phyloP scores from a whole-genome alignment of 2,113 vertebrate species.

The Regulus satrapa region DNA sequence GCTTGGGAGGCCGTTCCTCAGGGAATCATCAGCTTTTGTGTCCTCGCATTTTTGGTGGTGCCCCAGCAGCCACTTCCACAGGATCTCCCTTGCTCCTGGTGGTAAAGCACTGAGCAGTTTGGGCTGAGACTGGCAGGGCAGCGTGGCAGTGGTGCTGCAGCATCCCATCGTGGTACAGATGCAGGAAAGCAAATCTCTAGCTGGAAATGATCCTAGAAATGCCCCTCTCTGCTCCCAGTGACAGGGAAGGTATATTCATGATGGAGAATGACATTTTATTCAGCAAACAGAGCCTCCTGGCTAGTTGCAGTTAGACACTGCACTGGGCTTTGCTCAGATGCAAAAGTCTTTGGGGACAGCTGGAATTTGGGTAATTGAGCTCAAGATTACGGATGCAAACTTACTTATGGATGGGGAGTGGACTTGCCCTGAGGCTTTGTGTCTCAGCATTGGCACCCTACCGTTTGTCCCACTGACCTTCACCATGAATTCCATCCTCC shows the following conservation, averaged over 20 bases:
- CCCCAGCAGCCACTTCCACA: not conserved
- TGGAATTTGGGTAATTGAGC: not conserved
- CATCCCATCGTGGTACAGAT: not conserved
- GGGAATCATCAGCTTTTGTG: not conserved
- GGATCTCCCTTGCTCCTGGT: not conserved
- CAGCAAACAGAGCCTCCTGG: not conserved
- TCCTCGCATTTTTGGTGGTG: not conserved
- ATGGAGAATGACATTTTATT: not conserved
- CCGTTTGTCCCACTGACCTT: not conserved
- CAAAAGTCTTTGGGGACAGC: not conserved
- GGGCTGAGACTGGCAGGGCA: not conserved
- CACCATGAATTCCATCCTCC: not conserved
- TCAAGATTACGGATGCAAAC: not conserved
- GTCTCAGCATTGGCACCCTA: not conserved
- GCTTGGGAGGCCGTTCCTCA: not conserved
- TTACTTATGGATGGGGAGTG: not conserved
- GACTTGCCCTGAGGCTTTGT: not conserved
- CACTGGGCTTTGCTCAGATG: not conserved
- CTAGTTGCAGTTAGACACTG: not conserved
- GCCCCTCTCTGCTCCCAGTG: not conserved
- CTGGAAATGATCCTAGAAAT: not conserved
- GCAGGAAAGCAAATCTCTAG: fast-evolving
- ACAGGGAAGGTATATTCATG: not conserved
- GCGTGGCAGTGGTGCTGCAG: not conserved
- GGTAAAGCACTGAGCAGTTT: not conserved